Conservation (phyloP, 2,113 vertebrate genomes). For the Prionailurus viverrinus region DNA sequence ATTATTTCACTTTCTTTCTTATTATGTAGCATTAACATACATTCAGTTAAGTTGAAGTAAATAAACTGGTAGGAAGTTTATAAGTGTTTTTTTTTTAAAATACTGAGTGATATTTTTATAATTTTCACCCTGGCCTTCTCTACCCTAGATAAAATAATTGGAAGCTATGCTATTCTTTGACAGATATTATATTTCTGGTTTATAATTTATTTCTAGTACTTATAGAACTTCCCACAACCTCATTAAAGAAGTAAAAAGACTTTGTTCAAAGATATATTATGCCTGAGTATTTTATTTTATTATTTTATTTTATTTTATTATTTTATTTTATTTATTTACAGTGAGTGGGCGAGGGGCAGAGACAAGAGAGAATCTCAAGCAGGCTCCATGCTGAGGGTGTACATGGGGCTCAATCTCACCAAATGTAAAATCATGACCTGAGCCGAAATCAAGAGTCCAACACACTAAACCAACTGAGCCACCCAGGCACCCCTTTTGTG, state of each 20-base stretch:
- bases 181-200: not conserved
- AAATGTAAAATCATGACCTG: too few species aligned
- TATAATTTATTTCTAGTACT: not conserved
- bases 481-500: too few species aligned
- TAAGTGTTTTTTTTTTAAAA: slow-evolving; percentile 17
- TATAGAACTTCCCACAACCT: not conserved
- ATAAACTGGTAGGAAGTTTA: not conserved
- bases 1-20: slow-evolving; percentile 24
- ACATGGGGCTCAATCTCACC: too few species aligned
- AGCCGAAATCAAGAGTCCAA: too few species aligned
- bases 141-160: not conserved
- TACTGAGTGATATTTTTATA: not conserved
- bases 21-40: not conserved
- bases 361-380: too few species aligned
- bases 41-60: not conserved
- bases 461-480: too few species aligned
- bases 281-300: not conserved
- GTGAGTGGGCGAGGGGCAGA: too few species aligned
- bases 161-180: not conserved
- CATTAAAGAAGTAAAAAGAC: not conserved
- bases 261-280: not conserved
- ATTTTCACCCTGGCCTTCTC: not conserved
- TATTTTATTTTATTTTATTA: too few species aligned
- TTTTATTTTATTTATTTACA: too few species aligned
- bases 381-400: too few species aligned